Percentiles rank a stretch among this genome's conserved stretches.
Conservation (phyloP, 2,113 vertebrate species). For the Cyanoderma ruficeps region DNA sequence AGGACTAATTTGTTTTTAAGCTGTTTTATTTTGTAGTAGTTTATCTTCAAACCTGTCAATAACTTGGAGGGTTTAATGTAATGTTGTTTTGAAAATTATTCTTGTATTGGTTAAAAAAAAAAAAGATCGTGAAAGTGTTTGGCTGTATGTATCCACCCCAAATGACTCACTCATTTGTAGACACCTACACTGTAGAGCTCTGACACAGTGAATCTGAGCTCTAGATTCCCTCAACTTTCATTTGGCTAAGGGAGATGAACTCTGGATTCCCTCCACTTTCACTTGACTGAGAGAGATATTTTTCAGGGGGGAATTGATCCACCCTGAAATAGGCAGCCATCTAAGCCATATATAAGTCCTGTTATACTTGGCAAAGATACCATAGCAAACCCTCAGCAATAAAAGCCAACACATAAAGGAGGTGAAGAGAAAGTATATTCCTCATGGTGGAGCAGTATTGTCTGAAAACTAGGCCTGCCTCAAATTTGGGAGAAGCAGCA, state of each 20-base stretch:
- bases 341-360: not conserved
- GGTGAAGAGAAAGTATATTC: not conserved
- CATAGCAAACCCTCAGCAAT: not conserved
- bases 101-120: not conserved
- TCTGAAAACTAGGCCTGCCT: not conserved
- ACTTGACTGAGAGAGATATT: not conserved
- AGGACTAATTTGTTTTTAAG: not conserved
- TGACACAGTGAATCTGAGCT: not conserved
- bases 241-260: not conserved
- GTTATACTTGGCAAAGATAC: not conserved
- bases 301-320: not conserved
- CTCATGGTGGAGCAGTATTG: not conserved
- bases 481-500: not conserved
- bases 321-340: not conserved
- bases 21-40: not conserved
- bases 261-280: not conserved
- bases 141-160: not conserved
- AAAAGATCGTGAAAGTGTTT: not conserved
- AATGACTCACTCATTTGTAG: not conserved
- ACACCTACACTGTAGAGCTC: not conserved
- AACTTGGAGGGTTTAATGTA: not conserved
- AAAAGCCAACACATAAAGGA: not conserved
- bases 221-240: not conserved
- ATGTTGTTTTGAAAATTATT: not conserved
- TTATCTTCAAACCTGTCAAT: not conserved